Conservation (phyloP, 2,797 vertebrate genomes). For the Rhabdomys pumilio region DNA sequence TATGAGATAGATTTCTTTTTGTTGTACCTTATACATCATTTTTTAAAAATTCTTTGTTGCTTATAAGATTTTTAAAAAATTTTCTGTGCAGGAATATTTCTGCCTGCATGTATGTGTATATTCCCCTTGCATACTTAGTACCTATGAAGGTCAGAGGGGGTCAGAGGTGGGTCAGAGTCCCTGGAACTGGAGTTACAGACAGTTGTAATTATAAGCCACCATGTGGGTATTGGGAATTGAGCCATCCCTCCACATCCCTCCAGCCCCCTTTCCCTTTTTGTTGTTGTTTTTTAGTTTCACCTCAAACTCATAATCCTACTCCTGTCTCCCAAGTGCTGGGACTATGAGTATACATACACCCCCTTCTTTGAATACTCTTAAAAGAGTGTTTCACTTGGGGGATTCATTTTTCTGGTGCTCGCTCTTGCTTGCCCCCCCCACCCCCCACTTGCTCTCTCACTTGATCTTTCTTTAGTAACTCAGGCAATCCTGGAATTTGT, state of each 20-base stretch:
- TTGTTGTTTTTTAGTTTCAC: background rate
- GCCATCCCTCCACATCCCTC: too few species aligned
- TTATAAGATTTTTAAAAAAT: background rate
- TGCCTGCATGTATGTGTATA: background rate
- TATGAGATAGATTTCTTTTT: slow-evolving; percentile 49
- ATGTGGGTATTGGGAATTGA: background rate
- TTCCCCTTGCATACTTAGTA: background rate
- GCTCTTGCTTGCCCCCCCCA: too few species aligned
- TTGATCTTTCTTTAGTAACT: too few species aligned
- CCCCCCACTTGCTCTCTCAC: too few species aligned
- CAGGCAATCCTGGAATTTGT: background rate
- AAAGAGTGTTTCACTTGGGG: slow-evolving; percentile 41
- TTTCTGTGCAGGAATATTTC: background rate
- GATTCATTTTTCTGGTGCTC: background rate
- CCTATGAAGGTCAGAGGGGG: background rate
- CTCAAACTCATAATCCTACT: background rate
- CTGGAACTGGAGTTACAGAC: background rate
- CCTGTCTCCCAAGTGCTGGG: background rate
- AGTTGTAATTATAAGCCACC: background rate
- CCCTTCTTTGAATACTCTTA: slow-evolving; percentile 9
- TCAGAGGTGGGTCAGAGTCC: background rate
- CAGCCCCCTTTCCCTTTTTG: background rate
- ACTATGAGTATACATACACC: background rate
- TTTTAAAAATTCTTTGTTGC: slow-evolving; percentile 1
- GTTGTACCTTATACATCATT: slow-evolving; percentile 5